Evolutionary conservation across 2,113 vertebrate species (phyloP).

Genomic region (Colinus virginianus): DNA sequence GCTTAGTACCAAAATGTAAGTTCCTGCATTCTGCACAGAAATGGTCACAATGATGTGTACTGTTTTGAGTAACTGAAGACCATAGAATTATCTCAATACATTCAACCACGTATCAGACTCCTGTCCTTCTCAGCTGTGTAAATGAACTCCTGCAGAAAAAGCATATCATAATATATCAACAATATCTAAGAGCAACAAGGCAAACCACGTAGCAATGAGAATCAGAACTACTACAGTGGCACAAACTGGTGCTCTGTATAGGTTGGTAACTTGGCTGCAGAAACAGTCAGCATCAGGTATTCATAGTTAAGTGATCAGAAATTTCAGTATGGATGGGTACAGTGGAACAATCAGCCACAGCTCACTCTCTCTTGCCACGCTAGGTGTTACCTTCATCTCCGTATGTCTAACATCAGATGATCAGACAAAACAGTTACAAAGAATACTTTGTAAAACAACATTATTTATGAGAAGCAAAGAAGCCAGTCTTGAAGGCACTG

Average conservation of each 20-base stretch:
- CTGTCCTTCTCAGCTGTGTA: neutral
- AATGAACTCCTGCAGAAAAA: neutral
- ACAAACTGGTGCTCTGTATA: neutral
- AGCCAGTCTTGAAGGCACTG: neutral
- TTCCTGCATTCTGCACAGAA: neutral
- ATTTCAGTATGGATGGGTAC: neutral
- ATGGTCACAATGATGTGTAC: neutral
- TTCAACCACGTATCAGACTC: fast-evolving
- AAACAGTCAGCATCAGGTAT: neutral
- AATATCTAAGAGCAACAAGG: neutral
- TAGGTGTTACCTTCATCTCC: neutral
- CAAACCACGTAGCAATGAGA: neutral
- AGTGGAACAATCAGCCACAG: neutral
- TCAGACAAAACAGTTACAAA: neutral
- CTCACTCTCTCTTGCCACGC: fast-evolving
- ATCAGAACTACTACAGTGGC: neutral
- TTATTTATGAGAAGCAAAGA: neutral
- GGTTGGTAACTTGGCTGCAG: neutral
- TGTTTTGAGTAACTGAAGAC: neutral
- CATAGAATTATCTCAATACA: neutral
- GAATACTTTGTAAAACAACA: neutral
- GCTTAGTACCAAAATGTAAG: neutral
- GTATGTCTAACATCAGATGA: neutral
- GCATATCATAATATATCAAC: neutral
- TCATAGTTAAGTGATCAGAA: neutral